These are phyloP conservation scores for Lepidostoma basale DNA, from an alignment of 1,140 invertebrate species.

Conservation along the genomic window DNA sequence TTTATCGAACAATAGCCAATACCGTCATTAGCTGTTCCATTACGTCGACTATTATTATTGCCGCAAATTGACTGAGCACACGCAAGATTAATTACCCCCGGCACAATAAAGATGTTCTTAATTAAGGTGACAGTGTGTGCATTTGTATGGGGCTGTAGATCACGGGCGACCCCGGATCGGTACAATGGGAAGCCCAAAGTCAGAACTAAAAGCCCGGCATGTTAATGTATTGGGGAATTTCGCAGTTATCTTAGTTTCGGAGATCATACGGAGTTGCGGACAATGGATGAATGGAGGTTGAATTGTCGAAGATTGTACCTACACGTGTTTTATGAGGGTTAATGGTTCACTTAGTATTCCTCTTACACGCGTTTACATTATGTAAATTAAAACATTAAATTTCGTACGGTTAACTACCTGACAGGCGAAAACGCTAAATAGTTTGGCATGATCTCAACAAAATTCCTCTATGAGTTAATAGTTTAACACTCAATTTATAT, in stretches of 20 bases:
- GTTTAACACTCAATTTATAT: no score
- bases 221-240: conserved; percentile 5
- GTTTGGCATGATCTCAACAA: no score
- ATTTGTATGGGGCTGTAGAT: conserved; percentile 20
- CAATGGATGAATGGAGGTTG: conserved; percentile 14
- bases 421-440: no score
- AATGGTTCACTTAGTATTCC: no score
- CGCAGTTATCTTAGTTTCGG: background rate
- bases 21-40: conserved; percentile 1
- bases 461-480: no score
- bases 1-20: conserved; percentile 5
- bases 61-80: background rate
- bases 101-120: conserved; percentile 20
- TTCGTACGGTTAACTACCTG: no score
- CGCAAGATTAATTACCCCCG: conserved; percentile 13
- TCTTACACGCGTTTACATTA: no score
- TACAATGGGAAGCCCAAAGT: conserved; percentile 19
- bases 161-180: background rate
- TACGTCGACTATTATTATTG: background rate
- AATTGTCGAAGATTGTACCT: conserved; percentile 8
- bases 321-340: background rate
- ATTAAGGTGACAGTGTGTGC: conserved; percentile 25
- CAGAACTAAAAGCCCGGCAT: conserved; percentile 14
- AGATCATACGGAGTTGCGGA: conserved; percentile 7
- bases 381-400: no score